Conservation (phyloP, 2,797 vertebrate genomes). For the Cirrhinus mrigala region DNA sequence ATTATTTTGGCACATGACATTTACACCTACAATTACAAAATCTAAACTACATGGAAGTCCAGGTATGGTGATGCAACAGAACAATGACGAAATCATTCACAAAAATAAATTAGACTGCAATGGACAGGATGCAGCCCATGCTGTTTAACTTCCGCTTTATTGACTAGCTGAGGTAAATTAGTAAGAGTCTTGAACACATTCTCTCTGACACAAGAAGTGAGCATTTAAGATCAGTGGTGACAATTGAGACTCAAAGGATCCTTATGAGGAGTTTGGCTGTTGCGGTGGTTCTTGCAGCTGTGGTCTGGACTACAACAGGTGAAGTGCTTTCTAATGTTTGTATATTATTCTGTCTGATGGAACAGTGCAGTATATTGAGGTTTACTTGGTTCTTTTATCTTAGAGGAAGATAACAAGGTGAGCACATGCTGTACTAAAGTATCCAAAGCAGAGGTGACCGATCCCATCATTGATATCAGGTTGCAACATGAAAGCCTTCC, state of each 20-base stretch:
- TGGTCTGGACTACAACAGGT: slow-evolving; percentile 52
- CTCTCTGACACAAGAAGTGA: slow-evolving; percentile 10
- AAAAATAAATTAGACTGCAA: neutral
- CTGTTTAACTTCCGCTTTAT: slow-evolving; percentile 38
- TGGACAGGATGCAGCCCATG: neutral
- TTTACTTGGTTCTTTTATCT: neutral
- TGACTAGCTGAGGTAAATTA: slow-evolving; percentile 7
- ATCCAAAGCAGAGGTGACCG: too few relatives aligned
- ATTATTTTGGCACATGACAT: neutral
- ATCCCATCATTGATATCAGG: neutral
- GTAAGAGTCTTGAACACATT: neutral
- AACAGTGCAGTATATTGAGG: neutral
- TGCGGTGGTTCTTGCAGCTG: slow-evolving; percentile 7
- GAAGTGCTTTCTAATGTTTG: neutral
- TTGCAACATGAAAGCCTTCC: neutral
- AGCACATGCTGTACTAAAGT: too few relatives aligned
- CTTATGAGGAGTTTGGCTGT: slow-evolving; percentile 36
- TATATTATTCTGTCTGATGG: neutral
- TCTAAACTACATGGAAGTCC: neutral
- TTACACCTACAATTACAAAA: neutral
- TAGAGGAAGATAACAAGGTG: too few relatives aligned
- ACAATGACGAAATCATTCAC: neutral
- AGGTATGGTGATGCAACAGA: neutral
- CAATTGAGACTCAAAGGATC: slow-evolving; percentile 21
- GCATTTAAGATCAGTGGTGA: neutral